A percentile compares a stretch with the other conserved stretches of the same genome.
Evolutionary conservation across 2,888 invertebrate species (phyloP).

Genomic region (Zygogramma bicolorata): DNA sequence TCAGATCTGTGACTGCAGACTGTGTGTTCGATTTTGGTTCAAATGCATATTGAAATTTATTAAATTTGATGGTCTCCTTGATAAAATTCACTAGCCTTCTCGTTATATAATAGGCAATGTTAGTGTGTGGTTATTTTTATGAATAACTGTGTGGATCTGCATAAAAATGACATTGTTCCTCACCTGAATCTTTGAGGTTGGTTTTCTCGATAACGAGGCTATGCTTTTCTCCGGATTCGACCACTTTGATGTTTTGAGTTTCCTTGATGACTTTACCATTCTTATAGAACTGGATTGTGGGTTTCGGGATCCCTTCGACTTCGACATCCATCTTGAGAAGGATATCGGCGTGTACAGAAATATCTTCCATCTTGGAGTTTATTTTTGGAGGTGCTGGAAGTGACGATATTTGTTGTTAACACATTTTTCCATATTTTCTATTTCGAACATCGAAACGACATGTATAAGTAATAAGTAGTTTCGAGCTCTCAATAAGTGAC

Average conservation of each 20-base stretch:
- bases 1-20: too few species aligned
- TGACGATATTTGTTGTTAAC: background rate
- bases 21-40: too few species aligned
- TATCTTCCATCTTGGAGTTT: slow-evolving; percentile 82
- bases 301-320: slow-evolving; percentile 86
- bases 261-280: slow-evolving; percentile 84
- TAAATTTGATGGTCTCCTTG: too few species aligned
- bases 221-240: slow-evolving; percentile 79
- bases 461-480: too few species aligned
- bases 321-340: slow-evolving; percentile 84
- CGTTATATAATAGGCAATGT: too few species aligned
- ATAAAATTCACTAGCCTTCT: too few species aligned
- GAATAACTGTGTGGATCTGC: too few species aligned
- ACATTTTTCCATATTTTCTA: too few species aligned
- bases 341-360: slow-evolving; percentile 78
- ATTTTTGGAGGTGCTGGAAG: slow-evolving; percentile 83
- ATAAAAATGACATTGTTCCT: too few species aligned
- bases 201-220: slow-evolving; percentile 79
- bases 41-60: too few species aligned
- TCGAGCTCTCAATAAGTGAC: too few species aligned
- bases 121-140: too few species aligned
- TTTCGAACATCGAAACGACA: slow-evolving; percentile 3
- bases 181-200: slow-evolving; percentile 80
- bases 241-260: slow-evolving; percentile 79
- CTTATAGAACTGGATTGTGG: slow-evolving; percentile 87